These are phyloP conservation scores for Schizaphis graminum DNA, from an alignment of 2,888 invertebrate genomes.

Conservation along the genomic window DNA sequence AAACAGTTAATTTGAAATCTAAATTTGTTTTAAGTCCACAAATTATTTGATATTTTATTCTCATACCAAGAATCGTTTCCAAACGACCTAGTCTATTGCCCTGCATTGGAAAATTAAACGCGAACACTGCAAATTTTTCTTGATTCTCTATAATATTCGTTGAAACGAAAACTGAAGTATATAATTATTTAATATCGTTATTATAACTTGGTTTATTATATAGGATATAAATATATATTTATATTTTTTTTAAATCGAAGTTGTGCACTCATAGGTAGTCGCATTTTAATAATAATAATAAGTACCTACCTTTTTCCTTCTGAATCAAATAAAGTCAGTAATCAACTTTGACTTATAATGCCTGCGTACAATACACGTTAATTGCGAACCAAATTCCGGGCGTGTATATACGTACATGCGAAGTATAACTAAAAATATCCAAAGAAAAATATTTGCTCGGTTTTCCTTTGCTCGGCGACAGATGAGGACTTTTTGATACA, in stretches of 20 bases:
- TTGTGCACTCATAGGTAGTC: background rate
- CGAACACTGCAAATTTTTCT: background rate
- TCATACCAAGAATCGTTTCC: background rate
- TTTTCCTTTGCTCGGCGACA: background rate
- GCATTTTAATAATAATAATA: background rate
- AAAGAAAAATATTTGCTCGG: conserved; percentile 48
- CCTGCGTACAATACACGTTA: conserved; percentile 31
- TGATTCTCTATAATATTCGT: background rate
- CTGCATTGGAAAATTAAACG: background rate
- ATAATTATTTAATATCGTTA: background rate
- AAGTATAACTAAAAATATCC: background rate
- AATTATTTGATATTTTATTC: background rate
- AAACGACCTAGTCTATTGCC: background rate
- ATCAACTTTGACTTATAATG: conserved; percentile 9
- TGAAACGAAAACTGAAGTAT: background rate
- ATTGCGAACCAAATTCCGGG: conserved; percentile 28
- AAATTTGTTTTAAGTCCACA: background rate
- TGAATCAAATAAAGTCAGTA: background rate
- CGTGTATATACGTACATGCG: background rate
- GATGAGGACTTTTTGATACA: background rate
- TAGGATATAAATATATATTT: background rate
- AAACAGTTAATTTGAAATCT: background rate
- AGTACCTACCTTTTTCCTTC: background rate
- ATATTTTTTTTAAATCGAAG: background rate
- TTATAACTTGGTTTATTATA: background rate